Percentiles rank a stretch among this genome's conserved stretches.
These are phyloP conservation scores for Petrocephalus zakoni DNA, from an alignment of 2,113 vertebrate species.

Conservation along the genomic window DNA sequence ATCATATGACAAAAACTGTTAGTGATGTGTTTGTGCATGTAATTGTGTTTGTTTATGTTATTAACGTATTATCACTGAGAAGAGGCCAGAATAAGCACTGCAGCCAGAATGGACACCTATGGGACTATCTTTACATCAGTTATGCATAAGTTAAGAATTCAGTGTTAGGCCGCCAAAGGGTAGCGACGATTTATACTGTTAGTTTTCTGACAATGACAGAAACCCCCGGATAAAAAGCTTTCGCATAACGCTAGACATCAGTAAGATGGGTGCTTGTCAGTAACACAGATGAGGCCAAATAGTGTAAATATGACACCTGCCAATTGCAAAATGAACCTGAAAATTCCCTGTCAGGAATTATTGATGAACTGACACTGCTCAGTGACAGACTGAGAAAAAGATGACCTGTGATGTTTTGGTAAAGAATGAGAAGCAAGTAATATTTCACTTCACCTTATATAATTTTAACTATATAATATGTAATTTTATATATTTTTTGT, in stretches of 20 bases:
- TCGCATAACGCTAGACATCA: neutral
- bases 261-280: neutral
- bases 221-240: neutral
- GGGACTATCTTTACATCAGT: neutral
- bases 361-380: neutral
- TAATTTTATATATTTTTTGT: neutral
- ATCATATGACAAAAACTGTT: neutral
- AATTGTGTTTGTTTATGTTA: neutral
- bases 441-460: neutral
- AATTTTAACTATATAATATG: neutral
- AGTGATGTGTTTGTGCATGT: neutral
- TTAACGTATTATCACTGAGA: neutral
- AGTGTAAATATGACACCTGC: constrained; percentile 10
- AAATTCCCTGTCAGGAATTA: constrained; percentile 3
- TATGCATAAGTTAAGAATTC: neutral
- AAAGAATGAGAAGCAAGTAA: neutral
- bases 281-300: neutral
- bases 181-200: neutral
- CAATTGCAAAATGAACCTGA: neutral
- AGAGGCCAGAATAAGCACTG: neutral
- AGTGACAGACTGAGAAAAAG: neutral
- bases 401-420: neutral
- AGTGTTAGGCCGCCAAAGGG: neutral
- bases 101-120: neutral
- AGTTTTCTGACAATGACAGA: neutral